phyloP scores from a whole-genome alignment of 2,888 invertebrate species.

The Cosmia pyralina region DNA sequence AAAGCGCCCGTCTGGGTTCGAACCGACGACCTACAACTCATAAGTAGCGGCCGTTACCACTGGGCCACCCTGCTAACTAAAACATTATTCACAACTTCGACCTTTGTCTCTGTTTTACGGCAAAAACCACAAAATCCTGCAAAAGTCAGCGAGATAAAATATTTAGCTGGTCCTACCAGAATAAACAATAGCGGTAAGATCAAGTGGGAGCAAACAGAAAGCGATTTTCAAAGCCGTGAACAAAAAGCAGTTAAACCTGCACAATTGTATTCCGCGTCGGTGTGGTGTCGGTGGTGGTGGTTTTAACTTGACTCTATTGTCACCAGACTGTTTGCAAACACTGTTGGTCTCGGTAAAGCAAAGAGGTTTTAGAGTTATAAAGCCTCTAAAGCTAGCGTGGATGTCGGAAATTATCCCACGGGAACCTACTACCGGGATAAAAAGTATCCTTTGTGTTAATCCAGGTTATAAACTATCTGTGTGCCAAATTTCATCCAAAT shows the following conservation, averaged over 20 bases:
- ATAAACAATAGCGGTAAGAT: slow-evolving; percentile 29
- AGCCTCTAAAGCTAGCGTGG: no score
- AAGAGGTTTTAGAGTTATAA: slow-evolving; percentile 5
- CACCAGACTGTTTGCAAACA: slow-evolving; percentile 7
- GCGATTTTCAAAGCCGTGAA: slow-evolving; percentile 22
- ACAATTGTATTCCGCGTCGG: slow-evolving; percentile 29
- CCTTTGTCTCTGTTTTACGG: not conserved
- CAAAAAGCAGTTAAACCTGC: slow-evolving; percentile 29
- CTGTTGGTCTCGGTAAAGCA: not conserved
- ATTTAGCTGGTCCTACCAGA: slow-evolving; percentile 11
- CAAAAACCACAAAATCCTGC: not conserved
- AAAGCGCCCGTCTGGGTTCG: no score
- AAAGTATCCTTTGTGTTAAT: no score
- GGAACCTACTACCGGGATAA: no score
- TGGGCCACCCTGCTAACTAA: no score
- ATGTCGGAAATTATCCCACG: no score
- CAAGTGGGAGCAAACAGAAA: slow-evolving; percentile 19
- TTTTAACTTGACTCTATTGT: slow-evolving; percentile 16
- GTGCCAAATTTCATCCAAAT: no score
- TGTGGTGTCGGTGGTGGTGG: no score
- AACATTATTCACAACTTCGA: not conserved
- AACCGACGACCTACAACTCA: no score
- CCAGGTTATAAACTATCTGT: no score
- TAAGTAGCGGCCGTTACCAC: no score
- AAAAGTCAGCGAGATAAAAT: slow-evolving; percentile 19